Base-by-base conservation (phyloP, 2,113 vertebrate genomes). In the Vimba vimba region DNA sequence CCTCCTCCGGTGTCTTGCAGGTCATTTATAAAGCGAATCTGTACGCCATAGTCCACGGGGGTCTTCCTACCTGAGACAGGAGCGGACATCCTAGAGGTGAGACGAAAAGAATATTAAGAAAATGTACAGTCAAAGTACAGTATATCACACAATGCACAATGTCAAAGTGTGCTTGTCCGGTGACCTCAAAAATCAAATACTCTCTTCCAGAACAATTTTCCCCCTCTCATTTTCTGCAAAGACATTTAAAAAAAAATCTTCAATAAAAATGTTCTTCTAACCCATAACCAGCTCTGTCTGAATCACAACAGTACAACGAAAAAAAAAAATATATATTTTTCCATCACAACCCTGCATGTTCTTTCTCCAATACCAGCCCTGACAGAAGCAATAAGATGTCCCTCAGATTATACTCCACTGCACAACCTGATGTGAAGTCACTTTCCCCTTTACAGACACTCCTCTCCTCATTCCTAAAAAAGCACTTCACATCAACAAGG, bases 21-120 rank as follows among this genome's bases (percentile, higher is more conserved):
- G 90, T 98, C 95, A 4, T 96, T 95, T 87, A 98, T 97, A 94
- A 98, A 98, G 84, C 97, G 96, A 90, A 99, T 98, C 93, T 99
- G 98, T 88, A 98, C 97, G 0, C 97, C 97, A 1, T 96, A 92
- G 87, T 98, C 97, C 89, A 97, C 91, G 0, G 96, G 95, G 59
- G 85, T 94, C 90, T 92, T 96, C 81, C 90, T 94, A 80, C 95
- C 96, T 0, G 94, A 92, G 66, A 94, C 93, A 15, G 92, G 87
- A 5, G 90, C 47, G 85, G 86, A 93, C 95, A 95, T 95, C 60
- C 93, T 95, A 88, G n/a, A 23, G 25, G 1, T 55, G 62, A 64
- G 60, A 64, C 23, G 23, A 39, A 43, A 69, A 69, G 15, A 52
- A 47, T 17, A 43, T 43, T 30, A 60, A 77, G 17, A 77, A 55